Conservation (phyloP, 2,113 vertebrate species). For the Phalacrocorax aristotelis region DNA sequence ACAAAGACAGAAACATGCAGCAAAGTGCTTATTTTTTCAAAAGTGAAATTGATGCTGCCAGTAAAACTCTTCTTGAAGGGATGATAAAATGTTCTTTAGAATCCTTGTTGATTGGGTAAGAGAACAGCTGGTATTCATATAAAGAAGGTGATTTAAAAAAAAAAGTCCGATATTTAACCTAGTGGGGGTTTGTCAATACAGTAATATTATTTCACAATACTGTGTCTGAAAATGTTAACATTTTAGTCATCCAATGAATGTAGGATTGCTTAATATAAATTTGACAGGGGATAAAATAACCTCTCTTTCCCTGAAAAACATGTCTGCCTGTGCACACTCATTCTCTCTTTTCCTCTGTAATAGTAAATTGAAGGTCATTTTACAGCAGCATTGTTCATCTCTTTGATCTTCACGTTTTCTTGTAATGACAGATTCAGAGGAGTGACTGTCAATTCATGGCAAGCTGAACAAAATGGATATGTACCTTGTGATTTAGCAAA, state of each 20-base stretch:
- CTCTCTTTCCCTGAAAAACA: neutral
- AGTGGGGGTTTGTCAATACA: neutral
- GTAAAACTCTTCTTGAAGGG: neutral
- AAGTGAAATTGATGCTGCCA: neutral
- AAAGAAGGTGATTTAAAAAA: neutral
- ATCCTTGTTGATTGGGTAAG: neutral
- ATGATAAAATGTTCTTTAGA: neutral
- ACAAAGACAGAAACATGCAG: neutral
- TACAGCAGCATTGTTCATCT: neutral
- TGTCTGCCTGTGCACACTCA: neutral
- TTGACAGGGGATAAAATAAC: neutral
- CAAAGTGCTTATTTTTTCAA: neutral
- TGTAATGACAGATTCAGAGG: neutral
- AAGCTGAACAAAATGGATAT: neutral
- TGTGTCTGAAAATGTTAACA: neutral
- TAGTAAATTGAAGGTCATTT: constrained; percentile 25
- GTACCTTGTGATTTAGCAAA: neutral
- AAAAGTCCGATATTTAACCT: neutral
- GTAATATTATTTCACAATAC: neutral
- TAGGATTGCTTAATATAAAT: neutral
- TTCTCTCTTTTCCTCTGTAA: neutral
- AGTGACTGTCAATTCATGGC: neutral
- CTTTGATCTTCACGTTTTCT: neutral
- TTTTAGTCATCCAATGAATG: neutral
- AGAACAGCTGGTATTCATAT: neutral